These are phyloP conservation scores for Callopanchax toddi DNA, from an alignment of 2,113 vertebrate genomes.

Conservation along the genomic window DNA sequence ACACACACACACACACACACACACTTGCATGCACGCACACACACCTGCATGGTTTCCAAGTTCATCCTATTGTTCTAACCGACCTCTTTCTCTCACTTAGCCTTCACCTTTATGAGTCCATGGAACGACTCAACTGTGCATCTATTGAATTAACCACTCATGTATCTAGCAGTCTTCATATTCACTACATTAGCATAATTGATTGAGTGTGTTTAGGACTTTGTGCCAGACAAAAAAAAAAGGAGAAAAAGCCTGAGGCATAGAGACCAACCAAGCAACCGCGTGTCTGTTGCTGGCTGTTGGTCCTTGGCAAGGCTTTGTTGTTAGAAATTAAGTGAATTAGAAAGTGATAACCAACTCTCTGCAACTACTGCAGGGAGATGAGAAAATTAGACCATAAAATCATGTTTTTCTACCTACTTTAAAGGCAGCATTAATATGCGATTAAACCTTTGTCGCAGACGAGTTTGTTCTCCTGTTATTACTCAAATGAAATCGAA, in stretches of 20 bases:
- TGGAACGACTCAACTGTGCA: constrained; percentile 43
- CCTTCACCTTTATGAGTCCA: constrained; percentile 54
- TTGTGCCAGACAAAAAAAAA: constrained; percentile 40
- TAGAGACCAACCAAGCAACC: constrained; percentile 39
- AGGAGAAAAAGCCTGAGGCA: constrained; percentile 54
- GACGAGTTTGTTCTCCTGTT: constrained; percentile 39
- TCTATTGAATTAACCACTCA: constrained; percentile 48
- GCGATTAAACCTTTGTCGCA: constrained; percentile 53
- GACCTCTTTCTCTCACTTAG: constrained; percentile 48
- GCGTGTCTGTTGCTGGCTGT: constrained; percentile 61
- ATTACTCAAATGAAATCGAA: constrained; percentile 63
- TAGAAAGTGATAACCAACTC: constrained; percentile 61
- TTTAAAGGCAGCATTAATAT: constrained; percentile 36
- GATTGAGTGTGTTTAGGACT: constrained; percentile 57
- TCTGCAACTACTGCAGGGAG: not conserved
- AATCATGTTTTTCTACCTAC: constrained; percentile 15
- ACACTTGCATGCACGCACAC: constrained; percentile 10
- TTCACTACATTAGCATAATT: constrained; percentile 73
- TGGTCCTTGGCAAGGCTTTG: constrained; percentile 68
- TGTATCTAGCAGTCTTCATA: constrained; percentile 59
- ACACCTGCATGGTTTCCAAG: constrained; percentile 19
- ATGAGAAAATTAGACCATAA: constrained; percentile 29
- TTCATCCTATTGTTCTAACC: constrained; percentile 34
- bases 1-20: constrained; percentile 4
- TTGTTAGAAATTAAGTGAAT: constrained; percentile 73